Conservation (phyloP, 1,140 invertebrate genomes). For the Cydia splendana region DNA sequence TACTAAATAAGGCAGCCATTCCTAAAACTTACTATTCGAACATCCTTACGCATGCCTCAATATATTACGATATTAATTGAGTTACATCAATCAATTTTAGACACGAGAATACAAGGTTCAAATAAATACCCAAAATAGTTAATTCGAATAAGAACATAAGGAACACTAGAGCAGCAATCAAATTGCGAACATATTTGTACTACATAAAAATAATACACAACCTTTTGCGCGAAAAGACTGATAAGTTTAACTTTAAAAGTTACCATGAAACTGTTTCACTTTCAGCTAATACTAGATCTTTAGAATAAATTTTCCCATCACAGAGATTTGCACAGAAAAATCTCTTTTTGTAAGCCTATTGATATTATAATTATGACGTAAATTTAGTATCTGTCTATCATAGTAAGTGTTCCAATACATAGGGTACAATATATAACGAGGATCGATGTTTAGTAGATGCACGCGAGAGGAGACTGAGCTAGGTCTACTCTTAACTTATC, state of each 20-base stretch:
- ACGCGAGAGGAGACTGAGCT: constrained; percentile 74
- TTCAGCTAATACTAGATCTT: constrained; percentile 76
- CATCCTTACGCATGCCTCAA: constrained; percentile 50
- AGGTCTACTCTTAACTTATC: constrained; percentile 68
- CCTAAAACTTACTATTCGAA: constrained; percentile 49
- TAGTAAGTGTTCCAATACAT: constrained; percentile 67
- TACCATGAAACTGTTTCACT: constrained; percentile 67
- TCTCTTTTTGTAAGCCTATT: constrained; percentile 70
- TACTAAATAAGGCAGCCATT: constrained; percentile 60
- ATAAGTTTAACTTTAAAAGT: constrained; percentile 77
- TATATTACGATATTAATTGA: constrained; percentile 43
- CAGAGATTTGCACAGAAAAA: constrained; percentile 76
- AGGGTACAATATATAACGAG: constrained; percentile 49
- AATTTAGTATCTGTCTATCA: constrained; percentile 72
- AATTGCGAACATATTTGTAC: constrained; percentile 80
- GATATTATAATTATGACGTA: constrained; percentile 67
- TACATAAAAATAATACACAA: constrained; percentile 80
- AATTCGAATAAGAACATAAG: constrained; percentile 72
- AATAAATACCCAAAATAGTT: constrained; percentile 72
- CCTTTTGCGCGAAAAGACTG: constrained; percentile 79
- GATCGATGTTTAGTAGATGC: constrained; percentile 63
- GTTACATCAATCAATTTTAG: constrained; percentile 52
- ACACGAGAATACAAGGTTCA: constrained; percentile 68
- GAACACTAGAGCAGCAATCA: constrained; percentile 79
- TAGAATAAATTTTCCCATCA: constrained; percentile 77